Percentiles rank a stretch among this genome's conserved stretches.
phyloP scores from a whole-genome alignment of 2,113 vertebrate species.

The Hyperopisus bebe region DNA sequence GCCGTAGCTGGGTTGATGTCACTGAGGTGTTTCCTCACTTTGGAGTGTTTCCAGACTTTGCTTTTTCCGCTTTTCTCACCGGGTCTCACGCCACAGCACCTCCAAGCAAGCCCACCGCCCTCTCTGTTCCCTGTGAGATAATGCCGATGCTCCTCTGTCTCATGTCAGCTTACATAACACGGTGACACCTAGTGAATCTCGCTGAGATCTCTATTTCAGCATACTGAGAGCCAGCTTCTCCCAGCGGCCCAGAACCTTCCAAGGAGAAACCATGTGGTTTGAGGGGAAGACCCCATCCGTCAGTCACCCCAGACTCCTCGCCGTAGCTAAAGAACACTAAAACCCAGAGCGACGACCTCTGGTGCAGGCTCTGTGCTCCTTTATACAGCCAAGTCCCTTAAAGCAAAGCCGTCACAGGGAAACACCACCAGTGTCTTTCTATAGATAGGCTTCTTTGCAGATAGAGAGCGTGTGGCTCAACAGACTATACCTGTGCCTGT shows the following conservation, averaged over 20 bases:
- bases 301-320: background rate
- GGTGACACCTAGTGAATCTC: background rate
- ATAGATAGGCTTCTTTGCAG: background rate
- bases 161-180: slow-evolving; percentile 1
- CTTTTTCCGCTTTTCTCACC: background rate
- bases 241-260: background rate
- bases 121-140: background rate
- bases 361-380: background rate
- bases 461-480: background rate
- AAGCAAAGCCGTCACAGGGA: background rate
- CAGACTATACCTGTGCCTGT: background rate
- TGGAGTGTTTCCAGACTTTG: background rate
- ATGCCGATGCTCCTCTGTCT: background rate
- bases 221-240: background rate
- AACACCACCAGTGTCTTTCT: background rate
- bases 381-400: background rate
- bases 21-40: background rate
- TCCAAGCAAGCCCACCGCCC: background rate
- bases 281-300: background rate
- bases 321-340: background rate
- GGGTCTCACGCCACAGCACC: background rate
- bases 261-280: background rate
- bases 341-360: background rate
- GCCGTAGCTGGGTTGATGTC: background rate
- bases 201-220: background rate